These are phyloP conservation scores for Tinamus major DNA, from an alignment of 2,797 vertebrate species.

Conservation along the genomic window DNA sequence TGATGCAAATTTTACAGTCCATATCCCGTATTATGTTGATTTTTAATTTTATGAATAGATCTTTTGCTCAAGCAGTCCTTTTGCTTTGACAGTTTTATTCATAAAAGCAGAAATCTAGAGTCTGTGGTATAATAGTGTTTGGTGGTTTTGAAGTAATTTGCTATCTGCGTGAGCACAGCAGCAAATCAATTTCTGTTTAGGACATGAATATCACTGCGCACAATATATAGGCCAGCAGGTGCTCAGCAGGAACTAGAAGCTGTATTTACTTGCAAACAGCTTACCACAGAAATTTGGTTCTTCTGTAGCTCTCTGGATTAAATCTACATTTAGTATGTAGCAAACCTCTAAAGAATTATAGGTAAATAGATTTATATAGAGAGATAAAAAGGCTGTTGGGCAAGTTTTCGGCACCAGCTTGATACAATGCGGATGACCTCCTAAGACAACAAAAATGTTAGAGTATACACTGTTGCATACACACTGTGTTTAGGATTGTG, in stretches of 20 bases:
- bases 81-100: not conserved
- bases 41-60: not conserved
- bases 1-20: not conserved
- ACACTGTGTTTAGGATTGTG: not conserved
- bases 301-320: not conserved
- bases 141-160: not conserved
- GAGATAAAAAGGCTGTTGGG: not conserved
- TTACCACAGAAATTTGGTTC: not conserved
- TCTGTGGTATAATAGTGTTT: not conserved
- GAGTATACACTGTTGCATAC: not conserved
- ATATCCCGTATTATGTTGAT: not conserved
- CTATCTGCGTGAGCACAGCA: not conserved
- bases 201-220: not conserved
- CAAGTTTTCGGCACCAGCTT: not conserved
- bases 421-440: not conserved
- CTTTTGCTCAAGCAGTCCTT: not conserved
- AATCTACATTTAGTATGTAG: not conserved
- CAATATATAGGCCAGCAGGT: not conserved
- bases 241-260: not conserved
- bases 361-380: not conserved
- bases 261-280: not conserved
- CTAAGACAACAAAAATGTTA: not conserved
- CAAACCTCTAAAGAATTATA: not conserved
- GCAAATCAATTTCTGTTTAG: conserved; percentile 9
- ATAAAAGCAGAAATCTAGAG: not conserved